Evolutionary conservation across 2,113 vertebrate species (phyloP).

Genomic region (Brachypodius melanocephalos): DNA sequence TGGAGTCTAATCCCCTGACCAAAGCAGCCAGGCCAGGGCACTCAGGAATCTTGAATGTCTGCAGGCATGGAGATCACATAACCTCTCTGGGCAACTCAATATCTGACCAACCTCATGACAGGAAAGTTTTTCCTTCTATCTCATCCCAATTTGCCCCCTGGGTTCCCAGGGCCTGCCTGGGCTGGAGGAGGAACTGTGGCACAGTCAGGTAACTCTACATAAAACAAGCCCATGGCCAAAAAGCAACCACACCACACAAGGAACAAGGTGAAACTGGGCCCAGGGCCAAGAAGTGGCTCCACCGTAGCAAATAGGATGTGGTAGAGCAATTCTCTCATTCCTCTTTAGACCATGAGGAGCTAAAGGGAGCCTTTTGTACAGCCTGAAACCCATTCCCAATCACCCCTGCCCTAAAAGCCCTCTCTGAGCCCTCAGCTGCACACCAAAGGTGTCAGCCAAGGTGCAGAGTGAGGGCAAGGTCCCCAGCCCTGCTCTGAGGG

Average conservation of each 20-base stretch:
- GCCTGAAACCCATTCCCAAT: not conserved
- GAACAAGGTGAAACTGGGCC: not conserved
- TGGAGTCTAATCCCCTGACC: not conserved
- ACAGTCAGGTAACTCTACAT: not conserved
- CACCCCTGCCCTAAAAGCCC: not conserved
- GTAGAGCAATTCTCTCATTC: not conserved
- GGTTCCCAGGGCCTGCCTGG: not conserved
- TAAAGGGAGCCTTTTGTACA: not conserved
- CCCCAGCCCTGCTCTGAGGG: not conserved
- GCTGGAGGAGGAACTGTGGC: not conserved
- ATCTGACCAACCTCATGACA: not conserved
- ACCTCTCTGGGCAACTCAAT: not conserved
- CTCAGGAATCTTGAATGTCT: not conserved
- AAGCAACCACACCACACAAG: not conserved
- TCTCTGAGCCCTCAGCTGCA: not conserved
- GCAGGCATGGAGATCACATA: not conserved
- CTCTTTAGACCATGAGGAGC: not conserved
- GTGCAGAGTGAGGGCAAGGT: not conserved
- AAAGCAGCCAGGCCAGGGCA: not conserved
- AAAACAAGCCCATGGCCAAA: not conserved
- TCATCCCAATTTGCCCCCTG: rapidly evolving
- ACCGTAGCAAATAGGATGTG: not conserved
- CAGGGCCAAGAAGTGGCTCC: not conserved
- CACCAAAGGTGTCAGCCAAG: not conserved
- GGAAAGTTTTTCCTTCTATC: not conserved